Base-by-base conservation (phyloP, 2,113 vertebrate genomes). In the Connochaetes taurinus region DNA sequence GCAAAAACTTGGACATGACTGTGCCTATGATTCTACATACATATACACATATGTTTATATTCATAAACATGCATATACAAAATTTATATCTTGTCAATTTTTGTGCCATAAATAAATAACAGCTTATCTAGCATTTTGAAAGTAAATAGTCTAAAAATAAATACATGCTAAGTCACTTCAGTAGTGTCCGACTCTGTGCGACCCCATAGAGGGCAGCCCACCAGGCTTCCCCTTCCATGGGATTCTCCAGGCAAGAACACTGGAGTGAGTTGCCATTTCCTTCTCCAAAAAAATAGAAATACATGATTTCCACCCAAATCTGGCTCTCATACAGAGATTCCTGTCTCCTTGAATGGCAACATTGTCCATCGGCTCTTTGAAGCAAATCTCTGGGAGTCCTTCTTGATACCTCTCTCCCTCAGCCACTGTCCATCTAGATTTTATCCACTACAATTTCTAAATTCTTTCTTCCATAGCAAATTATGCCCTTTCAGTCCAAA, bases 301-400 rank as follows among this genome's bases (percentile, higher is more conserved):
- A 6, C 6, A 17, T 21, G 9, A 23, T 17, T 80, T n/a, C 16
- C 19, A 29, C 29, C n/a, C 12, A 43, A 29, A 52, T 55, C 52
- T 52, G n/a, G 17, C 2, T 88, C 19, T 55, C 31, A 14, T 6
- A 6, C 19, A 13, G 5, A 45, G 23, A 5, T n/a, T 50, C 11
- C 29, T 50, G 2, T 50, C 52, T 76, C 2, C 0, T 6, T 31
- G 17, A 84, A 3, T 15, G 58, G 11, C 19, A 7, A 25, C 11
- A 7, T 7, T 5, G 0, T 29, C 25, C 31, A 9, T 7, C 8
- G 3, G 1, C 5, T 10, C 1, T 52, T 17, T 31, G 16, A 86
- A 78, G 25, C 23, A 45, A 36, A 55, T 31, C 5, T 53, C 19
- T n/a, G 3, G 15, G 7, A 57, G 7, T n/a, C 21, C 7, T 29